Evolutionary conservation across 2,797 vertebrate species (phyloP), one percentile per base, ranked within the genome.

Genomic region (Phalloptychus januarius): DNA sequence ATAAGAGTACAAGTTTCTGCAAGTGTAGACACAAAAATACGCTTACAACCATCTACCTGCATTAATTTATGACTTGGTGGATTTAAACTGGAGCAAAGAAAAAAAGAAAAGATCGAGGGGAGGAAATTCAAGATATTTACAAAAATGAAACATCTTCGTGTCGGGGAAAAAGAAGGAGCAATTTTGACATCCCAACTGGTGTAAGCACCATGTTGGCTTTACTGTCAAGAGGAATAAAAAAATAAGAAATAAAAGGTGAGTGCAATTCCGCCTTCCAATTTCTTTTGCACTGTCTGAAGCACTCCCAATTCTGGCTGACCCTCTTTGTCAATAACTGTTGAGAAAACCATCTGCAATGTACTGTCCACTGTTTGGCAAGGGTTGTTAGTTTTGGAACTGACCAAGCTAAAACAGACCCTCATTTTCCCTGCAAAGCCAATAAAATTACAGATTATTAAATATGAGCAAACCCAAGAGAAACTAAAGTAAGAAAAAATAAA

Each of bases 401-500:
- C 25, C 76, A 81, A 83, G 84, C 58, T 31, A 56, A 56, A 5
- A 72, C 4, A 72, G 67, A 72, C 25, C 7, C 33, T 40, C 72
- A 74, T 61, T 83, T 76, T 69, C 46, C 38, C 67, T 20, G 67
- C 46, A 61, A 84, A 86, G 88, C 85, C 82, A 86, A 75, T 77
- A 75, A 75, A 74, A 78, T 40, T 18, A 70, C 69, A 48, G n/a
- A 40, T 79, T 87, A 92, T 84, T 92, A 91, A 92, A 91, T 88
- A 52, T 75, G 77, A 85, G 81, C 76, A 76, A 87, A 72, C 78
- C 44, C 23, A 18, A 79, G 75, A 82, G 80, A 86, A 83, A 89
- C 83, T 36, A 71, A 11, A 11, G 79, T 79, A 83, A 84, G 87
- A 83, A 91, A 10, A 83, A 91, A 83, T 82, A 90, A 83, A 91